These are phyloP conservation scores for Anas bahamensis DNA, from an alignment of 2,797 vertebrate genomes.

Conservation along the genomic window DNA sequence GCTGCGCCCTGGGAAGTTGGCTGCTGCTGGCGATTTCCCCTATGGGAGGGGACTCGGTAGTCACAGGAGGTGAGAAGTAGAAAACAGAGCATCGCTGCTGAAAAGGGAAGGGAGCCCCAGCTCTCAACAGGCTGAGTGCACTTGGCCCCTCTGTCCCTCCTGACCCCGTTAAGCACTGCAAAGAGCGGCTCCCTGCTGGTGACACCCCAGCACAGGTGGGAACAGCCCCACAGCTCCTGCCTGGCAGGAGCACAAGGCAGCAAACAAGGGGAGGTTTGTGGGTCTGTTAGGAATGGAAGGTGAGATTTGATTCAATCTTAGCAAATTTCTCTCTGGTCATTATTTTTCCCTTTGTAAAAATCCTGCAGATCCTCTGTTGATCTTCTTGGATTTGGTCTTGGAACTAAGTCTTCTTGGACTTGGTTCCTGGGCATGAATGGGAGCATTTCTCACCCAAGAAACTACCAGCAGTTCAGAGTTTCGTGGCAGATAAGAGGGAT, in stretches of 20 bases:
- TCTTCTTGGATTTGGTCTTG: background rate
- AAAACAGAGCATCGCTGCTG: background rate
- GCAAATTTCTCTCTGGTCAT: background rate
- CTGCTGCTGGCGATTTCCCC: accelerated
- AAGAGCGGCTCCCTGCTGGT: background rate
- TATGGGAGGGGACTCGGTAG: background rate
- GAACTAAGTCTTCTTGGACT: no score
- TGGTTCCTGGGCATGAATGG: background rate
- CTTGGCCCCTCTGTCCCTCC: background rate
- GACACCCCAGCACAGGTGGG: background rate
- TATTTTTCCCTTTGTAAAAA: background rate
- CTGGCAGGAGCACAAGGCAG: background rate
- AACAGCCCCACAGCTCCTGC: background rate
- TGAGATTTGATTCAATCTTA: background rate
- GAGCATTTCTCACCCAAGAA: background rate
- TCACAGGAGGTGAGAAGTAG: background rate
- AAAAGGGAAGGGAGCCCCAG: background rate
- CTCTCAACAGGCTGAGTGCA: background rate
- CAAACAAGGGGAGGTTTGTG: background rate
- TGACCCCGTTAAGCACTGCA: background rate
- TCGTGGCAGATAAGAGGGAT: background rate
- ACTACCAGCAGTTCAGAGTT: background rate
- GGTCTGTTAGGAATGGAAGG: background rate
- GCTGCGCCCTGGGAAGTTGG: background rate
- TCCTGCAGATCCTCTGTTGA: background rate